A percentile compares a stretch with the other conserved stretches of the same genome.
These are phyloP conservation scores for Melanargia galathea DNA, from an alignment of 2,888 invertebrate species.

Conservation along the genomic window DNA sequence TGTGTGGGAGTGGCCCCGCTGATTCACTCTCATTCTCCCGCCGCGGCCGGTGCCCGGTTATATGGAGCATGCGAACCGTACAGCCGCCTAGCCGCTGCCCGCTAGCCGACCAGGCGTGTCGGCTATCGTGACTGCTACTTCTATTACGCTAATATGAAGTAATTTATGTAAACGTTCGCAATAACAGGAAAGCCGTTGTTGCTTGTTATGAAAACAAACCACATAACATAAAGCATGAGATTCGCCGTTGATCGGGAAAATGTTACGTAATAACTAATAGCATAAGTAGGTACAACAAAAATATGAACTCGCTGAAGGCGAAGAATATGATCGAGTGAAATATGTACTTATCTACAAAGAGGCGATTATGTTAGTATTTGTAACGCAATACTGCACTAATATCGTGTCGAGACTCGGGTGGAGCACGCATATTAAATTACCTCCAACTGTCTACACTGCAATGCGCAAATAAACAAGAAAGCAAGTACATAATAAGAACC, in stretches of 20 bases:
- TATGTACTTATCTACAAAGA: constrained; percentile 27
- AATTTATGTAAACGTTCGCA: constrained; percentile 50
- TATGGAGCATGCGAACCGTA: constrained; percentile 58
- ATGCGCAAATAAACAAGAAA: constrained; percentile 34
- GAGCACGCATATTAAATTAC: constrained; percentile 33
- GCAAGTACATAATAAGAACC: constrained; percentile 15
- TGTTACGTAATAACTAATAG: background rate
- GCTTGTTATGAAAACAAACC: constrained; percentile 29
- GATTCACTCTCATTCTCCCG: constrained; percentile 71
- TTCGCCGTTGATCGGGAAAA: constrained; percentile 8
- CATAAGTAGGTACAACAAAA: too few species aligned
- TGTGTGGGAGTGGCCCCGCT: constrained; percentile 43
- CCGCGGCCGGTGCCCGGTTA: constrained; percentile 45
- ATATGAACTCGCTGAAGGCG: too few species aligned
- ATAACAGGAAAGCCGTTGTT: constrained; percentile 37
- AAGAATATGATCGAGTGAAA: constrained; percentile 21
- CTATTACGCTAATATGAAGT: constrained; percentile 48
- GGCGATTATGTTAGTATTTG: constrained; percentile 31
- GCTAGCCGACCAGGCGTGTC: constrained; percentile 62
- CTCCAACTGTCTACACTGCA: constrained; percentile 31
- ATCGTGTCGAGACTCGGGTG: constrained; percentile 34
- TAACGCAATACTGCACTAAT: constrained; percentile 32
- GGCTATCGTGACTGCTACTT: constrained; percentile 60
- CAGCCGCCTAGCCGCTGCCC: too few species aligned
- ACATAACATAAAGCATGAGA: background rate